phyloP scores from a whole-genome alignment of 2,797 vertebrate genomes.

The Bradypodion pumilum region DNA sequence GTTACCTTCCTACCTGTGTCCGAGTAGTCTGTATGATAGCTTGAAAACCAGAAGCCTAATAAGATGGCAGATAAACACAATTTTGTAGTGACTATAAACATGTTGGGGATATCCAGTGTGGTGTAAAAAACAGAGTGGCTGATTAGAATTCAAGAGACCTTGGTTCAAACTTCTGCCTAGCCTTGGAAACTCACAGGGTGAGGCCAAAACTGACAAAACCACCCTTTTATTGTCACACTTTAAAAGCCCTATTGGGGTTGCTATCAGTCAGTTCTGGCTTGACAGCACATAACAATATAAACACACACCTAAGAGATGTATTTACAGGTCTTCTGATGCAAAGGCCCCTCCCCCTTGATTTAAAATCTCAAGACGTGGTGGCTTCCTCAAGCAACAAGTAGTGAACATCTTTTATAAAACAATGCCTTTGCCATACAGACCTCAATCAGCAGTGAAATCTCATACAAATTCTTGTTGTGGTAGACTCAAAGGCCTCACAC shows the following conservation, averaged over 20 bases:
- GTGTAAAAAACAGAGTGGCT: no score
- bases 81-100: not conserved
- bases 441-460: not conserved
- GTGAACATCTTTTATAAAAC: no score
- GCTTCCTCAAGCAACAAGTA: not conserved
- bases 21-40: not conserved
- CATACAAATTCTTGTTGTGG: not conserved
- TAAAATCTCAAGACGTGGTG: not conserved
- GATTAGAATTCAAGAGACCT: no score
- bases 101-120: not conserved
- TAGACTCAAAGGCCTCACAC: not conserved
- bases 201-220: no score
- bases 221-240: no score
- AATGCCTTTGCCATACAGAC: not conserved
- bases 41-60: not conserved
- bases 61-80: not conserved
- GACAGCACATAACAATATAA: no score
- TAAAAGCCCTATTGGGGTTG: no score
- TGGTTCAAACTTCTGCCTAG: no score
- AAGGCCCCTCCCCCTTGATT: not conserved
- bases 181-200: no score
- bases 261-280: no score
- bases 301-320: not conserved
- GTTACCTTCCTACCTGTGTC: not conserved
- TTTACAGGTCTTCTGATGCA: not conserved